phyloP scores from a whole-genome alignment of 2,888 invertebrate genomes.

The Ochropleura leucogaster region DNA sequence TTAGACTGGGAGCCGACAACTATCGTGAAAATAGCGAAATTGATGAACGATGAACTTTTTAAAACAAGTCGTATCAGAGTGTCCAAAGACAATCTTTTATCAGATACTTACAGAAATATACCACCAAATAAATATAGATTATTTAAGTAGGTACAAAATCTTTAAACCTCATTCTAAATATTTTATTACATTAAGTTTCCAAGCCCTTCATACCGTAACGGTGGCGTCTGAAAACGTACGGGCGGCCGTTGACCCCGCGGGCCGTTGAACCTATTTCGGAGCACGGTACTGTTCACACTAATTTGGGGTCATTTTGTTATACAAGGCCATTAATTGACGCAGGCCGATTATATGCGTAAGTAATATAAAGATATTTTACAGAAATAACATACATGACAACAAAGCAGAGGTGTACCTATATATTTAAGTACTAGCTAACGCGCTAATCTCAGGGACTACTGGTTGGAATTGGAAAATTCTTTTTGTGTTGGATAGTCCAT shows the following conservation, averaged over 20 bases:
- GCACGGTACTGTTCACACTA: slow-evolving; percentile 68
- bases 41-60: too few relatives aligned
- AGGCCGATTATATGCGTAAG: slow-evolving; percentile 23
- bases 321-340: slow-evolving; percentile 66
- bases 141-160: neutral
- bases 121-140: neutral
- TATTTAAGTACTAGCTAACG: too few relatives aligned
- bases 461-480: too few relatives aligned
- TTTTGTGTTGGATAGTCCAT: too few relatives aligned
- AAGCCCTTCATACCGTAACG: slow-evolving; percentile 53
- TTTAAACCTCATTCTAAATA: slow-evolving; percentile 7
- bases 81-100: neutral
- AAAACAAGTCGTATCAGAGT: too few relatives aligned
- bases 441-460: too few relatives aligned
- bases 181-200: slow-evolving; percentile 38
- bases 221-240: slow-evolving; percentile 64
- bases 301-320: slow-evolving; percentile 74
- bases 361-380: slow-evolving; percentile 7
- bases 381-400: too few relatives aligned
- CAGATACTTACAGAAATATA: neutral
- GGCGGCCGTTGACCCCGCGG: slow-evolving; percentile 59
- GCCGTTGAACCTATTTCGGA: slow-evolving; percentile 73
- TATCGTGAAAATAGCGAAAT: too few relatives aligned
- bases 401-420: too few relatives aligned
- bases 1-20: too few relatives aligned